phyloP scores from a whole-genome alignment of 2,113 vertebrate species.

The Pterocles burchelli region DNA sequence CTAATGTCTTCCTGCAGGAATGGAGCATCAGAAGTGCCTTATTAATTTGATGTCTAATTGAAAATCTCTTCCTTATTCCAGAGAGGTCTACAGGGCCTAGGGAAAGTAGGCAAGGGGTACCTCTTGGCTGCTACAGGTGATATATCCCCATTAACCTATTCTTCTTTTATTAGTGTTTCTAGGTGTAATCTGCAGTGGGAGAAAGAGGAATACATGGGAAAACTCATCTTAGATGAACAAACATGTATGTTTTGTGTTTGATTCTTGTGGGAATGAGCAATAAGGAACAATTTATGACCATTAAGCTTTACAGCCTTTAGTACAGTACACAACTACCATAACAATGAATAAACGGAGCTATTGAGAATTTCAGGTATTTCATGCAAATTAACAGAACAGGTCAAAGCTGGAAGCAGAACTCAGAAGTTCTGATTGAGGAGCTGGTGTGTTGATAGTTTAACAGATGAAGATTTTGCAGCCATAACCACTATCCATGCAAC shows the following conservation, averaged over 20 bases:
- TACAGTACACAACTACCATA: neutral
- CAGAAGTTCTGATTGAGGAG: neutral
- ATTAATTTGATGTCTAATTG: conserved; percentile 46
- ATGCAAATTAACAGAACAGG: neutral
- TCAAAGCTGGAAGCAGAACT: neutral
- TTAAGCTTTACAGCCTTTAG: neutral
- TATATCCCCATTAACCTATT: neutral
- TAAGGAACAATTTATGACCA: neutral
- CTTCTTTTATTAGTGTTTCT: neutral
- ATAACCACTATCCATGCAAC: neutral
- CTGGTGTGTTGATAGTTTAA: neutral
- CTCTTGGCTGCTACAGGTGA: neutral
- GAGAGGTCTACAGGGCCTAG: neutral
- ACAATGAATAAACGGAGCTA: neutral
- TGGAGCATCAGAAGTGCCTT: conserved; percentile 30
- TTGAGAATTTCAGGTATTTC: neutral
- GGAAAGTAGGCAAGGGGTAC: neutral
- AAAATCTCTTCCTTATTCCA: conserved; percentile 24
- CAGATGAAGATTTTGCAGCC: neutral
- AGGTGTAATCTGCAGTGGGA: neutral
- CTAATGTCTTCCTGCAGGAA: conserved; percentile 57
- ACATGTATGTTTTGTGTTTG: neutral
- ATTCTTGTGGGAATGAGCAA: neutral
- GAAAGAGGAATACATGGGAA: neutral
- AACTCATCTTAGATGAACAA: neutral